Percentiles rank a stretch among this genome's conserved stretches.
Conservation (phyloP, 2,113 vertebrate genomes). For the Halichoerus grypus region DNA sequence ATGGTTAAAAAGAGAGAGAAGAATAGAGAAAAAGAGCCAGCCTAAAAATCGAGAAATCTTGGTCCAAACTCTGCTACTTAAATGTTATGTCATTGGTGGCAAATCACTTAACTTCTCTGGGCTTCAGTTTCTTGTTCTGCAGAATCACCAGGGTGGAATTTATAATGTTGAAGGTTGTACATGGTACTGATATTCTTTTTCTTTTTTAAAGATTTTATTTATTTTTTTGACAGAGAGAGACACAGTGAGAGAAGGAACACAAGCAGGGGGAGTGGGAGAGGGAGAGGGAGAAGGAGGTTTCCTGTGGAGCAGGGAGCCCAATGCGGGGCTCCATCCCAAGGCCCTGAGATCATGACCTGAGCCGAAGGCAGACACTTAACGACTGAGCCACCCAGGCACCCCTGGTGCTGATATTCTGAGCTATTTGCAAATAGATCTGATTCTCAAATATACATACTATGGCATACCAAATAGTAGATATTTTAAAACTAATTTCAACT, state of each 20-base stretch:
- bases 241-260: too few species aligned
- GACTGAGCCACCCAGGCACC: too few species aligned
- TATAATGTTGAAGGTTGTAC: background rate
- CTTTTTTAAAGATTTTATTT: too few species aligned
- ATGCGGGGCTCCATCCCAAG: too few species aligned
- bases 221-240: too few species aligned
- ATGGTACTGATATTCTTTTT: background rate
- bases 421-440: background rate
- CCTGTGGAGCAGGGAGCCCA: too few species aligned
- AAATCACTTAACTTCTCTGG: background rate
- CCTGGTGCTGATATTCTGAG: background rate
- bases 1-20: background rate
- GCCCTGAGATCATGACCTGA: too few species aligned
- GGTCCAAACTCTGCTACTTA: background rate
- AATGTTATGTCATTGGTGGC: background rate
- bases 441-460: background rate
- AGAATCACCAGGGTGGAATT: background rate
- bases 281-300: too few species aligned
- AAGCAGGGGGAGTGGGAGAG: too few species aligned
- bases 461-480: background rate
- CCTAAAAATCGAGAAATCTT: slow-evolving; percentile 2
- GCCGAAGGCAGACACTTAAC: too few species aligned
- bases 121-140: background rate
- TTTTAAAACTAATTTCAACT: background rate
- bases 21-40: background rate